phyloP scores from a whole-genome alignment of 2,113 vertebrate species.

The Takifugu bimaculatus region DNA sequence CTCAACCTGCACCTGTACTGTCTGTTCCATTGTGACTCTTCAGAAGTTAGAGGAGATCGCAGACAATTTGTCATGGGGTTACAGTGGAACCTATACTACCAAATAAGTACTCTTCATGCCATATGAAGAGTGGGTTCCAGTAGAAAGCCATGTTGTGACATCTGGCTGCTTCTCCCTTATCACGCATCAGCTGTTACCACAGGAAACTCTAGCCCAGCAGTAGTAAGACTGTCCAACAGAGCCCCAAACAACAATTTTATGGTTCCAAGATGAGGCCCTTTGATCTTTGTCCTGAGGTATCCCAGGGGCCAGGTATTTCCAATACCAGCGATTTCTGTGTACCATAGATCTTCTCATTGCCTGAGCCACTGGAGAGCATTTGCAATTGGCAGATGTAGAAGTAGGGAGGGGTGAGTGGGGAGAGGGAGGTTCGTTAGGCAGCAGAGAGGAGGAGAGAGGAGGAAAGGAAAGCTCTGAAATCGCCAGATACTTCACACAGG shows the following conservation, averaged over 20 bases:
- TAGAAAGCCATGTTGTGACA: constrained; percentile 7
- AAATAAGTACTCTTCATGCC: constrained; percentile 1
- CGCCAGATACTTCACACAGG: constrained; percentile 36
- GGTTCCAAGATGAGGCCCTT: constrained; percentile 45
- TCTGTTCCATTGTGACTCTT: too few relatives aligned
- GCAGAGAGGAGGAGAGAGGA: constrained; percentile 33
- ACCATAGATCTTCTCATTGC: constrained; percentile 27
- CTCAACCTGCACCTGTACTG: too few relatives aligned
- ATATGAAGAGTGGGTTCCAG: constrained; percentile 6
- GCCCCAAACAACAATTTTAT: constrained; percentile 58
- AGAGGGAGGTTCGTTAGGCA: constrained; percentile 44
- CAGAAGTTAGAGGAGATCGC: too few relatives aligned
- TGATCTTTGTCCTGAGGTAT: constrained; percentile 64
- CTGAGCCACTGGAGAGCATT: constrained; percentile 31
- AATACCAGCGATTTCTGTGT: constrained; percentile 39
- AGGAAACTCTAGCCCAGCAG: constrained; percentile 54
- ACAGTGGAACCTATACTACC: too few relatives aligned
- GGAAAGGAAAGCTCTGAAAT: constrained; percentile 34
- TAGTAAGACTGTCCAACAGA: constrained; percentile 37
- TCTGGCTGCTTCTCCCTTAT: constrained; percentile 42
- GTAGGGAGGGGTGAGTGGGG: constrained; percentile 50
- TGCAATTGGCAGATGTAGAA: constrained; percentile 50
- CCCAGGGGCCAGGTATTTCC: constrained; percentile 62
- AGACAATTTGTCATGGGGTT: too few relatives aligned
- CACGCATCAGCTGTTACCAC: constrained; percentile 52